phyloP scores from a whole-genome alignment of 2,113 vertebrate species.

The Isurus oxyrinchus region DNA sequence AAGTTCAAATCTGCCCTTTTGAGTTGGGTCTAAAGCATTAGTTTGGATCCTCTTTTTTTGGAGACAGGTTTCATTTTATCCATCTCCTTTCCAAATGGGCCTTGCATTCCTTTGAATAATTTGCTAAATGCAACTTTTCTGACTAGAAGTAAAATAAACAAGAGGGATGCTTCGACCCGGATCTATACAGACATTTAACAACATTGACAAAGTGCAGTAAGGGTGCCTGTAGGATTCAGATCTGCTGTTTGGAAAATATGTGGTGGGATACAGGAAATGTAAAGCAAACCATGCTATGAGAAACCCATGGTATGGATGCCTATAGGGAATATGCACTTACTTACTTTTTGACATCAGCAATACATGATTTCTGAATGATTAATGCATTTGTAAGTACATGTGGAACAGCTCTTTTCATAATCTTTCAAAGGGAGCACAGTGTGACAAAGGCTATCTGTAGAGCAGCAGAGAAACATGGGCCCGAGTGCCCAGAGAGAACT shows the following conservation, averaged over 20 bases:
- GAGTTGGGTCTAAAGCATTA: neutral
- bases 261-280: conserved; percentile 26
- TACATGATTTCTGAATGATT: conserved; percentile 30
- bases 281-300: conserved; percentile 13
- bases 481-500: neutral
- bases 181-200: neutral
- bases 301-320: neutral
- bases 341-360: conserved; percentile 16
- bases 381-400: conserved; percentile 4
- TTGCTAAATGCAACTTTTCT: neutral
- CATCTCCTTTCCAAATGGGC: neutral
- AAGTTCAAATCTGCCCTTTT: neutral
- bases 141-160: conserved; percentile 1
- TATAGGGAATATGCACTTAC: conserved; percentile 24
- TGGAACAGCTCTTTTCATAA: conserved; percentile 7
- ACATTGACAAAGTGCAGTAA: neutral
- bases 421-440: conserved; percentile 2
- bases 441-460: conserved; percentile 23
- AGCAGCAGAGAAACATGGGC: neutral
- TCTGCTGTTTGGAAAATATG: neutral
- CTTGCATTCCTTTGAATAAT: neutral
- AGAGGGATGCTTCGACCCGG: neutral
- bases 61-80: neutral
- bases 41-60: neutral
- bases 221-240: conserved; percentile 9